phyloP scores from a whole-genome alignment of 2,113 vertebrate species.

The Hippocampus zosterae region DNA sequence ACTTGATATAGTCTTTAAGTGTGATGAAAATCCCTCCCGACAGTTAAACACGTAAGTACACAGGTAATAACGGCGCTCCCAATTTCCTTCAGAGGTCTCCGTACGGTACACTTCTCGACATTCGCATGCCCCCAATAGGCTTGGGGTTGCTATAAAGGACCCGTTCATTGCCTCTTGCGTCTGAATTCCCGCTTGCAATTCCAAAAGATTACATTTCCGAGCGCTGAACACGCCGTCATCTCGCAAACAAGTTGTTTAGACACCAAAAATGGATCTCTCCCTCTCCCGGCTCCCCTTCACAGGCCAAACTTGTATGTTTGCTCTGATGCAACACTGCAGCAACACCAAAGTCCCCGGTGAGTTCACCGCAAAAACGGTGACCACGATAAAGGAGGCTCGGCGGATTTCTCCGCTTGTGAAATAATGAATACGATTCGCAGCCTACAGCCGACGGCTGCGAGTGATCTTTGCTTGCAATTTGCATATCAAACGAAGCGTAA shows the following conservation, averaged over 20 bases:
- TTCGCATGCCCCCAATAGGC: too few relatives aligned
- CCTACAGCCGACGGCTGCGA: slow-evolving; percentile 31
- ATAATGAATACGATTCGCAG: slow-evolving; percentile 27
- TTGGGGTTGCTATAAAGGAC: too few relatives aligned
- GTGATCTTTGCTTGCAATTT: slow-evolving; percentile 19
- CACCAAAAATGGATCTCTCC: background rate
- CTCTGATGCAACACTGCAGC: slow-evolving; percentile 58
- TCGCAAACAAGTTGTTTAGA: background rate
- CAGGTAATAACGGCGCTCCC: too few relatives aligned
- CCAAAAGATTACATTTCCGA: background rate
- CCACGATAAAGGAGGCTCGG: slow-evolving; percentile 32
- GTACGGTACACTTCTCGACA: too few relatives aligned
- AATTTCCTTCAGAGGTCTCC: too few relatives aligned
- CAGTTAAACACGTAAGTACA: too few relatives aligned
- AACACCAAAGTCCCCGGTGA: slow-evolving; percentile 43
- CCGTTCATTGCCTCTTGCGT: background rate
- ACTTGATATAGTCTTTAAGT: too few relatives aligned
- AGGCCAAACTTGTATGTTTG: slow-evolving; percentile 22
- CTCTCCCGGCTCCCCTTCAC: slow-evolving; percentile 1
- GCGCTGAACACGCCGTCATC: background rate
- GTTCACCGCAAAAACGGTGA: slow-evolving; percentile 27
- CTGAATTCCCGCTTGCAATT: background rate
- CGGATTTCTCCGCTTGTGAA: slow-evolving; percentile 49
- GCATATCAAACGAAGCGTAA: slow-evolving; percentile 32
- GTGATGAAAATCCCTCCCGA: too few relatives aligned